Percentiles rank a stretch among this genome's conserved stretches.
Evolutionary conservation across 1,140 invertebrate species (phyloP).

Genomic region (Pseudomyrmex sp.): DNA sequence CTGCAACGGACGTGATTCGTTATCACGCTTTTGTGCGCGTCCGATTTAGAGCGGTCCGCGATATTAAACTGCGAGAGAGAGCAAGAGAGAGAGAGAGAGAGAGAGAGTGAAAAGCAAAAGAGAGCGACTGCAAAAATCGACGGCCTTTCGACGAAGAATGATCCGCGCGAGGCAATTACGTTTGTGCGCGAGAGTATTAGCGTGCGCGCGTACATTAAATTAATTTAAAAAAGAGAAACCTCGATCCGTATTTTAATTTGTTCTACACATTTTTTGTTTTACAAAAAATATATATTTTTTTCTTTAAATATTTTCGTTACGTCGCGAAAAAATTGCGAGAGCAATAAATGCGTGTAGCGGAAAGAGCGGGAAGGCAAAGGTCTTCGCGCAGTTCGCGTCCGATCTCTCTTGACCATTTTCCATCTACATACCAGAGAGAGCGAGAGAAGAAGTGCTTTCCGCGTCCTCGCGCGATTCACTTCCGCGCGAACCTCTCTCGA

Average conservation of each 20-base stretch:
- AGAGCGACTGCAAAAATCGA: constrained; percentile 34
- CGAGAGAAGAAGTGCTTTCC: constrained; percentile 36
- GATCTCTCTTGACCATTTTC: constrained; percentile 54
- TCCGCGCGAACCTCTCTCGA: constrained; percentile 55
- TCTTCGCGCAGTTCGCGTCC: background rate
- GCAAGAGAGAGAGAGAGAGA: background rate
- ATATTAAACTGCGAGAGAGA: constrained; percentile 51
- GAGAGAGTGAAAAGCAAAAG: background rate
- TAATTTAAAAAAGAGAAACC: background rate
- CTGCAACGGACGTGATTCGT: constrained; percentile 66
- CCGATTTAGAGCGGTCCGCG: constrained; percentile 51
- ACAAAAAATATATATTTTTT: too few species aligned
- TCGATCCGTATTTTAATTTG: too few species aligned
- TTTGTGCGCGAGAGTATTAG: constrained; percentile 7
- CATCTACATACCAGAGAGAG: constrained; percentile 19
- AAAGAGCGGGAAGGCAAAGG: too few species aligned
- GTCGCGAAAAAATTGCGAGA: too few species aligned
- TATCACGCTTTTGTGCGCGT: constrained; percentile 63
- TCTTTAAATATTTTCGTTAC: too few species aligned
- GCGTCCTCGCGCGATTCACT: constrained; percentile 54
- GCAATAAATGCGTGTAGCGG: too few species aligned
- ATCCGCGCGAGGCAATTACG: constrained; percentile 19
- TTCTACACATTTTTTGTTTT: too few species aligned
- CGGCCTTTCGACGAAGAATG: constrained; percentile 1
- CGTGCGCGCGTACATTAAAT: background rate